These are phyloP conservation scores for Graptemys geographica DNA, from an alignment of 2,797 vertebrate genomes.

Conservation along the genomic window DNA sequence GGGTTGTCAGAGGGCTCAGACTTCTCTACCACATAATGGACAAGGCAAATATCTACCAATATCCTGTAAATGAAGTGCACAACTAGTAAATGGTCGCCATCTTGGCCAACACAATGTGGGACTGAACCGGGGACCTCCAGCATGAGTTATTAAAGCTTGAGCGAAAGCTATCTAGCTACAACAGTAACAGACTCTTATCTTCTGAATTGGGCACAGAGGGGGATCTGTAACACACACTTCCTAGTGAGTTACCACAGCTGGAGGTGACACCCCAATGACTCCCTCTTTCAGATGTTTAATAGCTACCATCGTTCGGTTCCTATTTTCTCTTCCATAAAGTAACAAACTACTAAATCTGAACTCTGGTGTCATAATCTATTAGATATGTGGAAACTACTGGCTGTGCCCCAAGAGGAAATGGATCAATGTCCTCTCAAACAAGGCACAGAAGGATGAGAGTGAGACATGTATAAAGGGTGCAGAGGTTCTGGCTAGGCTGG, in stretches of 20 bases:
- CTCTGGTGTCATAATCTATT: background rate
- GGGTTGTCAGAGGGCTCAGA: background rate
- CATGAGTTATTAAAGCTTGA: background rate
- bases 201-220: background rate
- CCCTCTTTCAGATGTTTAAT: background rate
- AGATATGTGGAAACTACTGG: background rate
- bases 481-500: background rate
- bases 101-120: rapidly evolving
- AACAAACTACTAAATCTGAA: background rate
- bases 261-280: background rate
- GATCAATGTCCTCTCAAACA: background rate
- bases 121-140: background rate
- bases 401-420: background rate
- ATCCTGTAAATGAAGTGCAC: background rate
- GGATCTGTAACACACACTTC: background rate
- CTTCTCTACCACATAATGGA: background rate
- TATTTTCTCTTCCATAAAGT: background rate
- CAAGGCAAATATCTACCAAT: background rate
- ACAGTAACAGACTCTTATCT: background rate
- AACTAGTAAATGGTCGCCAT: background rate
- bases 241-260: rapidly evolving
- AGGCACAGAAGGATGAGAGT: background rate
- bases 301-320: background rate
- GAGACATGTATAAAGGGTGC: background rate
- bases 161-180: background rate